Conservation (phyloP, 1,140 invertebrate species). For the Rhyacophila brunnea region DNA sequence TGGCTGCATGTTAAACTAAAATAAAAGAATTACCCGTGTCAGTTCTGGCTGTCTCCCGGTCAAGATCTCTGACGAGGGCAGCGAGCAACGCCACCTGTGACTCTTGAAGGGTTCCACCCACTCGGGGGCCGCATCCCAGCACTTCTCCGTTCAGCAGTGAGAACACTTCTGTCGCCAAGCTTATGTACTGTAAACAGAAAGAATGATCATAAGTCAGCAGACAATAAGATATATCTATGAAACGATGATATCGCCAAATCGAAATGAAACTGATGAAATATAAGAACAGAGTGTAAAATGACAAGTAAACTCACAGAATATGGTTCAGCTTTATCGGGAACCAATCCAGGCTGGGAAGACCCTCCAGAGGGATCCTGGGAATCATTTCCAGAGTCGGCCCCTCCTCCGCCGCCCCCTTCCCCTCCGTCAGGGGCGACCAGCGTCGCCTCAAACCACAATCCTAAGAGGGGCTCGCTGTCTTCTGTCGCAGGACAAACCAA, state of each 20-base stretch:
- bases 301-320: conserved; percentile 66
- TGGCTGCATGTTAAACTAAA: too few relatives aligned
- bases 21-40: conserved; percentile 73
- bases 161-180: conserved; percentile 77
- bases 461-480: conserved; percentile 88
- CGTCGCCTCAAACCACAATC: conserved; percentile 91
- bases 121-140: conserved; percentile 35
- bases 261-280: too few relatives aligned
- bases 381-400: conserved; percentile 45
- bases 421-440: conserved; percentile 73
- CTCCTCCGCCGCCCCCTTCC: conserved; percentile 57
- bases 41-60: conserved; percentile 78
- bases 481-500: conserved; percentile 46
- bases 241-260: too few relatives aligned
- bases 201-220: too few relatives aligned
- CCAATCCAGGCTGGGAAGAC: conserved; percentile 55
- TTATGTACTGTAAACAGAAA: conserved; percentile 68
- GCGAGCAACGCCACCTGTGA: conserved; percentile 80
- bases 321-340: conserved; percentile 88
- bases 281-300: too few relatives aligned
- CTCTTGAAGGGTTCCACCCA: conserved; percentile 59
- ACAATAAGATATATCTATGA: too few relatives aligned
- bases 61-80: conserved; percentile 81
- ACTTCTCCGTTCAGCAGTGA: conserved; percentile 55
- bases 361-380: conserved; percentile 44